phyloP scores from a whole-genome alignment of 2,888 invertebrate genomes.

The Synanthedon vespiformis region DNA sequence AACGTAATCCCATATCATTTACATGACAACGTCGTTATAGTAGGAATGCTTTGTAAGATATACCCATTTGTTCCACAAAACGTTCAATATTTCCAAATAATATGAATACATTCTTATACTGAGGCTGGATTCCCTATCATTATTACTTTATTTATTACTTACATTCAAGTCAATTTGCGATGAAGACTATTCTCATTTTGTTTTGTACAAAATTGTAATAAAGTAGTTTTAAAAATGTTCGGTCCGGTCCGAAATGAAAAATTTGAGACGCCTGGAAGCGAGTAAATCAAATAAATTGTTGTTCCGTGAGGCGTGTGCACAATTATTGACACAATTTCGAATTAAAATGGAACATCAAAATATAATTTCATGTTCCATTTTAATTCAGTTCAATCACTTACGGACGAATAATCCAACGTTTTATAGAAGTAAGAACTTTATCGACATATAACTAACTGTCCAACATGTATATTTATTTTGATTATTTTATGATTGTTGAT shows the following conservation, averaged over 20 bases:
- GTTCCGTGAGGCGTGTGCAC: slow-evolving; percentile 32
- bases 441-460: too few species aligned
- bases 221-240: too few species aligned
- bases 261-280: slow-evolving; percentile 1
- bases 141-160: too few species aligned
- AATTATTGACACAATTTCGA: slow-evolving; percentile 24
- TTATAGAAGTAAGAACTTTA: too few species aligned
- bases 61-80: slow-evolving; percentile 18
- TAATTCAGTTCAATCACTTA: too few species aligned
- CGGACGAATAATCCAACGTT: too few species aligned
- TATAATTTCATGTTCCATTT: too few species aligned
- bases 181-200: too few species aligned
- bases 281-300: slow-evolving; percentile 24
- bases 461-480: too few species aligned
- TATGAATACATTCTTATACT: slow-evolving; percentile 2
- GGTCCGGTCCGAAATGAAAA: slow-evolving; percentile 2
- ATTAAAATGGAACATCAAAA: neutral
- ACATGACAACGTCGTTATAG: neutral
- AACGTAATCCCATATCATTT: neutral
- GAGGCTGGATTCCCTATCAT: slow-evolving; percentile 7
- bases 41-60: slow-evolving; percentile 1
- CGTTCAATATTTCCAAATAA: slow-evolving; percentile 2
- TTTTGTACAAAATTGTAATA: too few species aligned
- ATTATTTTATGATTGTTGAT: too few species aligned
- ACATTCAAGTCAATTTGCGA: too few species aligned